Percentiles rank a stretch among this genome's conserved stretches.
These are phyloP conservation scores for Callinectes sapidus DNA, from an alignment of 2,888 invertebrate genomes.

Conservation along the genomic window DNA sequence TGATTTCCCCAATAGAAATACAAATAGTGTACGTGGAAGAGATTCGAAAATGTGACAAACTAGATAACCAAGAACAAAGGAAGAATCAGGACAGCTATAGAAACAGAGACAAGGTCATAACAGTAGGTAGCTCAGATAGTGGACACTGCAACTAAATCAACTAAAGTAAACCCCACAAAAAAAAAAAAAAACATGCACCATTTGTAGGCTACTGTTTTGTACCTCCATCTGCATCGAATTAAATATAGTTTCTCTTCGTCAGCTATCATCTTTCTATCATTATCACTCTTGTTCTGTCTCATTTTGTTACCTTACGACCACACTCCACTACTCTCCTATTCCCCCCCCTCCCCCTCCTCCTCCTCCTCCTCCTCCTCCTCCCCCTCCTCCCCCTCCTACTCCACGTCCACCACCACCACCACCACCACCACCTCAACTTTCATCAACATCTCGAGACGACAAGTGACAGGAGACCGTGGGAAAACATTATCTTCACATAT, in stretches of 20 bases:
- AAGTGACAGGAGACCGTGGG: neutral
- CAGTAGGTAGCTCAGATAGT: too few relatives aligned
- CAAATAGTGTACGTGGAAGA: too few relatives aligned
- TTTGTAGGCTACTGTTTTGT: neutral
- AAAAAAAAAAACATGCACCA: neutral
- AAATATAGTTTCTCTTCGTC: neutral
- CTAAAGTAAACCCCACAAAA: neutral
- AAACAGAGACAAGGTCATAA: too few relatives aligned
- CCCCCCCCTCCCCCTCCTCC: neutral
- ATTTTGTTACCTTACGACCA: neutral
- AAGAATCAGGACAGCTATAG: too few relatives aligned
- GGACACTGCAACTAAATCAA: too few relatives aligned
- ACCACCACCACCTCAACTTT: neutral
- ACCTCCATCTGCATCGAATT: neutral
- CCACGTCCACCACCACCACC: neutral
- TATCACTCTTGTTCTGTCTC: neutral
- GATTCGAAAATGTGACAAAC: too few relatives aligned
- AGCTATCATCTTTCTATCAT: neutral
- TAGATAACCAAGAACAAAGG: too few relatives aligned
- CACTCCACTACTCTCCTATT: too few relatives aligned
- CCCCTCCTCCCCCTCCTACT: neutral
- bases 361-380: neutral
- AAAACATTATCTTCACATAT: slow-evolving; percentile 1
- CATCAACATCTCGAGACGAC: neutral
- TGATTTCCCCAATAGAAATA: too few relatives aligned